Base-by-base conservation (phyloP, 2,888 invertebrate species). In the Micoletzkya japonica region DNA sequence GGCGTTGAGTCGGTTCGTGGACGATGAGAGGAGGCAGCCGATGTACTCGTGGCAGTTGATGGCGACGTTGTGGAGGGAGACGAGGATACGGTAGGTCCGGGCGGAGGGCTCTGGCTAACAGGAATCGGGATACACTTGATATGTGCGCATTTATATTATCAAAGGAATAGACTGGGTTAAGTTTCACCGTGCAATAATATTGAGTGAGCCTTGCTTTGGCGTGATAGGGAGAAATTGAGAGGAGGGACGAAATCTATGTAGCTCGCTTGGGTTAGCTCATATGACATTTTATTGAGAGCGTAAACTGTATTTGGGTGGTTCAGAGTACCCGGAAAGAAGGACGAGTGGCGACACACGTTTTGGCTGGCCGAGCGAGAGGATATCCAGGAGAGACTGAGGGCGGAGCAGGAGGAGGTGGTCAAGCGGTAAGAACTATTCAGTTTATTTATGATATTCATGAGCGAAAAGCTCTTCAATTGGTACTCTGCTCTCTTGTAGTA, bases 11-110 rank as follows among this genome's bases (percentile, higher is more conserved):
- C 52, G 44, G 36, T 68, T 68, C 49, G n/a, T n/a, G n/a, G n/a
- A n/a, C n/a, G 49, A 49, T 2, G 57, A 68, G 0, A 14, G 24
- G 24, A 32, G 20, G n/a, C 10, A 30, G 20, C 57, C 57, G 2
- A 44, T 68, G 32, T 58, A 58, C 32, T 68, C 58, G n/a, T 49
- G 32, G 44, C 68, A 68, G 49, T 36, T 68, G 68, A 57, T 68
- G 68, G 34, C 44, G 39, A 32, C 44, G 6, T 17, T 68, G 34
- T 68, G 68, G 68, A 68, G 68, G 50, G 68, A 68, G 17, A 68
- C 44, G 10, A 57, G 68, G 39, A 68, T 44, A 2, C 39, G 14
- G 68, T 52, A n/a, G 24, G 58, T 36, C 17, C n/a, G n/a, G n/a
- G n/a, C n/a, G n/a, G n/a, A n/a, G n/a, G n/a, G n/a, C n/a, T n/a